Evolutionary conservation across 2,888 invertebrate species (phyloP).

Genomic region (Pachydiplax longipennis): DNA sequence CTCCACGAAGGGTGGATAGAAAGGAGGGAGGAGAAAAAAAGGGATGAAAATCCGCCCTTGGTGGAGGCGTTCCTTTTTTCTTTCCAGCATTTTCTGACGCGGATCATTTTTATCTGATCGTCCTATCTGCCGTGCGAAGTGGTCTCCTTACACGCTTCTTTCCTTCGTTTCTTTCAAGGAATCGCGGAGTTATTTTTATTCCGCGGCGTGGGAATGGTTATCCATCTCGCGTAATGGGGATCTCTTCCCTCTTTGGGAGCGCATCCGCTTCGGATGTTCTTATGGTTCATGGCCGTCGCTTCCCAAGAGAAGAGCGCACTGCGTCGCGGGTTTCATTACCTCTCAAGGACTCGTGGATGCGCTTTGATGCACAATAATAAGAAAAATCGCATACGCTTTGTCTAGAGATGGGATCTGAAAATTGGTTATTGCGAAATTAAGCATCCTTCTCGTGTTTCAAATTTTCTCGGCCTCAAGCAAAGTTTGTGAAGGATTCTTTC

Average conservation of each 20-base stretch:
- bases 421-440: too few species aligned
- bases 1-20: background rate
- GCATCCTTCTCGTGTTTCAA: too few species aligned
- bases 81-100: background rate
- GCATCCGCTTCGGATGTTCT: background rate
- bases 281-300: too few species aligned
- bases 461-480: too few species aligned
- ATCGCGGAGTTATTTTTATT: background rate
- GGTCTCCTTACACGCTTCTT: background rate
- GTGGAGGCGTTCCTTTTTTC: background rate
- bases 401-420: too few species aligned
- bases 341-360: too few species aligned
- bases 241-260: background rate
- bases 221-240: background rate
- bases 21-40: background rate
- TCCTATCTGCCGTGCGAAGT: background rate
- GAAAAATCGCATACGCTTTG: too few species aligned
- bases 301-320: too few species aligned
- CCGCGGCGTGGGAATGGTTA: background rate
- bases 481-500: too few species aligned
- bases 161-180: background rate
- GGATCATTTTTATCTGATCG: background rate
- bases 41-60: background rate
- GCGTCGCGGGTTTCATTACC: too few species aligned
- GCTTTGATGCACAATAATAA: too few species aligned